Conservation (phyloP, 2,797 vertebrate species). For the Buphagus erythrorhynchus region DNA sequence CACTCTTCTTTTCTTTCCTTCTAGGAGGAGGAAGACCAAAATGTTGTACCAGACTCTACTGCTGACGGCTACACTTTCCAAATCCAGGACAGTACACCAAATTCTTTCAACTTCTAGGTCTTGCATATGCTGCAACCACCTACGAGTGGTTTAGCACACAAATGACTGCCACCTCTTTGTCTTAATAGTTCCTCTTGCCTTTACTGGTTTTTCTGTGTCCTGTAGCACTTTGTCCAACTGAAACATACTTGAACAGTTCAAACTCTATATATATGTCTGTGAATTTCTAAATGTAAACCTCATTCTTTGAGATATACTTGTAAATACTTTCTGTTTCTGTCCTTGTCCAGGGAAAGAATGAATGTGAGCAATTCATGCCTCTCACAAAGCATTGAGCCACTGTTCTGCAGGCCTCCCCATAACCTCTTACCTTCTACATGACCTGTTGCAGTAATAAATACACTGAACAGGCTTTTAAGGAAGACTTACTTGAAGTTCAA, state of each 20-base stretch:
- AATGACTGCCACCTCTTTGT: conserved; percentile 77
- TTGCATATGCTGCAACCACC: background rate
- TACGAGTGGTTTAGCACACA: conserved; percentile 53
- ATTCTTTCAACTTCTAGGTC: conserved; percentile 89
- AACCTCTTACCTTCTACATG: background rate
- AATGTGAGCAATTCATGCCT: background rate
- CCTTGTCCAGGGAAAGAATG: background rate
- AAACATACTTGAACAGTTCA: conserved; percentile 80
- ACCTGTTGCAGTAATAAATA: background rate
- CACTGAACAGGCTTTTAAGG: conserved; percentile 34
- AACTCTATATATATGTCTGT: conserved; percentile 62
- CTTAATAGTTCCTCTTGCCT: conserved; percentile 49
- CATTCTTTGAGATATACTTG: conserved; percentile 34
- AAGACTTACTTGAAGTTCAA: conserved; percentile 24
- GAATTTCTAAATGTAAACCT: conserved; percentile 48
- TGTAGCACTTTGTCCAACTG: conserved; percentile 78
- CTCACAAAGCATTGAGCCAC: background rate
- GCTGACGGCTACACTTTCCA: conserved; percentile 89
- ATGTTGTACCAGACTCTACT: conserved; percentile 87
- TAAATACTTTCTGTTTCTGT: conserved; percentile 68
- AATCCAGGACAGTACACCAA: conserved; percentile 80
- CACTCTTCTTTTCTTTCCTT: background rate
- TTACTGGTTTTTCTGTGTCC: conserved; percentile 69
- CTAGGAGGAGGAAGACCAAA: conserved; percentile 89
- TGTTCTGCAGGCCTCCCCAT: background rate